Base-by-base conservation (phyloP, 2,888 invertebrate genomes). In the Steinernema carpocapsae region DNA sequence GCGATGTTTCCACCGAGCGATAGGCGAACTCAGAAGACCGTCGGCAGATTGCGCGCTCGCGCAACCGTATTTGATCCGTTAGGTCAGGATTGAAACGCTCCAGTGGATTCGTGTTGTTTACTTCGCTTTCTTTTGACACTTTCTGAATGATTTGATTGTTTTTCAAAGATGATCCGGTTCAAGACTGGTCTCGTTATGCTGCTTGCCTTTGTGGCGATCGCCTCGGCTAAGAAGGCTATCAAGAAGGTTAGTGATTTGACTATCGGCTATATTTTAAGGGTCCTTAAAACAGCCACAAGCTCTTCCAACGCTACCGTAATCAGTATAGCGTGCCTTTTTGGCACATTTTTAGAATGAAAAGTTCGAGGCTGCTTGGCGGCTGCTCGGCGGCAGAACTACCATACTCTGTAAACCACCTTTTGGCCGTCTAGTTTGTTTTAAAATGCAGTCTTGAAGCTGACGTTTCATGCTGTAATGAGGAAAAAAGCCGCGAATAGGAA, bases 1-100 rank as follows among this genome's bases (percentile, higher is more conserved):
- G 64, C 32, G 64, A 17, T 32, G 64, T 64, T 64, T 64, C 64
- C 22, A 24, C 6, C 52, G 52, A 22, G 19, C 19, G 52, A 24
- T 12, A 1, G 22, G 1, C 19, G 24, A 19, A 22, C 37, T 10
- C 37, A 37, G 37, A 37, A 37, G 37, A 10, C 37, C 37, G 3
- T 37, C 37, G 37, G 37, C 37, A 10, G 4, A 37, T 37, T 37
- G 3, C 37, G 37, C 37, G 48, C 17, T 7, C 48, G 37, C 4
- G 37, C 37, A 37, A 48, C 32, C 32, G 4, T 64, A 32, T 64
- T 64, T 32, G 32, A 32, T n/a, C 26, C 64, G 64, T 17, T 37
- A 10, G 4, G 37, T 10, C 37, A 10, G 64, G 32, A 64, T 64
- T 26, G 64, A 17, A 29, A 64, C n/a, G 48, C 37, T 37, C 37